Base-by-base conservation (phyloP, 2,113 vertebrate genomes). In the Semicossyphus pulcher region DNA sequence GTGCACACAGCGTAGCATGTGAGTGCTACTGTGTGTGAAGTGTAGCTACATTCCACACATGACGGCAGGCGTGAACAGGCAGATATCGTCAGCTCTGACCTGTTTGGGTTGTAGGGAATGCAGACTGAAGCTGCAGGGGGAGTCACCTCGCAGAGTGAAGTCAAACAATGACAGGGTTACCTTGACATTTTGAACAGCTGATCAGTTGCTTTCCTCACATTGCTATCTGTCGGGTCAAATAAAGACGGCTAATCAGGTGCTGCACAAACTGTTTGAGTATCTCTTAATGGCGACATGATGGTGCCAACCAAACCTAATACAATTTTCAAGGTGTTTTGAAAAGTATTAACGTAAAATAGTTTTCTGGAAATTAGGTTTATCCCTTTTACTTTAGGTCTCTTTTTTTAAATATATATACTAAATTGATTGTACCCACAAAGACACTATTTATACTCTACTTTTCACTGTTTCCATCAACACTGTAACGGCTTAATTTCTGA, bases 1-100 rank as follows among this genome's bases (percentile, higher is more conserved):
- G 2, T 54, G 61, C 76, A 52, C 57, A 39, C 48, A 52, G 10
- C 36, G 44, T 28, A 12, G 45, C 20, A 5, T 10, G 3, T 73
- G 20, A 26, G 45, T 72, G 72, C 44, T 39, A 16, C 20, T 32
- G 74, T 54, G 31, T 6, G 14, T 54, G 29, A 62, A 9, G 58
- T 28, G 20, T 23, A 11, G 41, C 71, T 72, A n/a, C 78, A 89
- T 88, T 84, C 84, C 76, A 32, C 14, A 18, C 36, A 31, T 52
- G 71, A 26, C 70, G 39, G 52, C 80, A 72, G 76, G 80, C 70
- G 60, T 73, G 72, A 83, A 80, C 57, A 70, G 67, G 70, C 72
- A 69, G 56, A 80, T 78, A 42, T 45, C 5, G 10, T 73, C 34
- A 66, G 60, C 80, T 77, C 54, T 57, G 76, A 63, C 65, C 64